Evolutionary conservation across 2,113 vertebrate species (phyloP), one percentile per base, ranked within the genome.

Genomic region (Hiodon alosoides): DNA sequence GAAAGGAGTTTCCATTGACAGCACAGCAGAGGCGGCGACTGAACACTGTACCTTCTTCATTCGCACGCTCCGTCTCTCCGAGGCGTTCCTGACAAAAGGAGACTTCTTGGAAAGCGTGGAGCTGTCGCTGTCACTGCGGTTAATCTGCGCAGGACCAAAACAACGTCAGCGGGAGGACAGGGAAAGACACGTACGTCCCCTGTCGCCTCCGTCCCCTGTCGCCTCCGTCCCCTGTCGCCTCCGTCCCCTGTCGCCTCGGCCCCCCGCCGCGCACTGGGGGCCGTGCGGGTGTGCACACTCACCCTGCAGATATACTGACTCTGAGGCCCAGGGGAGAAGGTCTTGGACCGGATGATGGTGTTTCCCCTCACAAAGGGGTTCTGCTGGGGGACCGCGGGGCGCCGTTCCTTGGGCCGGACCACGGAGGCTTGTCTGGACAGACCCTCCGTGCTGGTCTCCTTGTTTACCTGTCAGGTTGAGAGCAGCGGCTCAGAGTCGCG

Each of bases 271-370:
- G 31, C 31, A 31, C 31, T 2, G 31, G 31, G 31, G 7, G 64
- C 3, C 54, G 61, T 65, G 46, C 5, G n/a, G n/a, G 17, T n/a
- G 10, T 14, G 3, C 9, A 47, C n/a, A 76, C 87, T 93, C 91
- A 99, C 97, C 93, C 94, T 91, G 86, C 97, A 99, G 82, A 98
- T 94, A 7, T 99, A 98, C 75, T 98, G 95, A 90, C 95, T 98
- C 85, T 98, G 97, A 4, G 97, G 96, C 80, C 97, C 96, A 0
- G 97, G 96, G 4, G 96, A 98, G 84, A 99, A 98, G 0, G 97
- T 99, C 87, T 98, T 98, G 7, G 97, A 99, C 79, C 97, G 95
- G 87, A 98, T 98, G 84, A 99, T 98, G 65, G 96, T 96, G 88
- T 92, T 95, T 0, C 95, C 95, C 82, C 95, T 90, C 77, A 98